These are phyloP conservation scores for Brachyptera putata DNA, from an alignment of 2,888 invertebrate species.

Conservation along the genomic window DNA sequence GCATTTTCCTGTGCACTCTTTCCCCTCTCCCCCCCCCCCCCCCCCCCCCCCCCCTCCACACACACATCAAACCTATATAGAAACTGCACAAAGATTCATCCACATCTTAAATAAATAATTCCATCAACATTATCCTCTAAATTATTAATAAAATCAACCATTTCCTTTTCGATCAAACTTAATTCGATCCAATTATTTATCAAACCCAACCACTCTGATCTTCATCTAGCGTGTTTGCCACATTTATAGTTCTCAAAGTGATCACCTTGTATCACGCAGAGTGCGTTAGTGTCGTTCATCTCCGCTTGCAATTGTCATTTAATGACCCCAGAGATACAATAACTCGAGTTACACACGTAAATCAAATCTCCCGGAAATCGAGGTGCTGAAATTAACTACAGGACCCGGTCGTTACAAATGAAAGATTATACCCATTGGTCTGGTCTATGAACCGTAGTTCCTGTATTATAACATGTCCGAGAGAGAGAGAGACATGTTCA, in stretches of 20 bases:
- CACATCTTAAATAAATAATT: not conserved
- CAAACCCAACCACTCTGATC: not conserved
- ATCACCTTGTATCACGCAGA: not conserved
- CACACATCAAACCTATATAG: too few species aligned
- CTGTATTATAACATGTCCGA: not conserved
- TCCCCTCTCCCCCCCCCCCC: too few species aligned
- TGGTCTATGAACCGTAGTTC: not conserved
- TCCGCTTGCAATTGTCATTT: not conserved
- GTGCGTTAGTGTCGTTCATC: not conserved
- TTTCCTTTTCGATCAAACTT: not conserved
- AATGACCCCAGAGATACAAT: not conserved
- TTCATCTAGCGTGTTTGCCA: not conserved
- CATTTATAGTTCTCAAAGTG: not conserved
- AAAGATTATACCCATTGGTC: constrained; percentile 8
- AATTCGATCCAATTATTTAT: not conserved
- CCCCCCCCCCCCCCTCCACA: too few species aligned
- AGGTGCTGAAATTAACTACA: not conserved
- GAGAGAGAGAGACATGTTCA: not conserved
- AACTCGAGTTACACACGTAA: not conserved
- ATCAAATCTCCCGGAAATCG: constrained; percentile 2
- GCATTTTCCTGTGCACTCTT: too few species aligned
- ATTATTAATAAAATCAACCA: not conserved
- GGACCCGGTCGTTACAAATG: not conserved
- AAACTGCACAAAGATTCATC: too few species aligned
- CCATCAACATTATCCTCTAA: not conserved